Conservation (phyloP, 2,113 vertebrate species). For the Rhodinocichla rosea region DNA sequence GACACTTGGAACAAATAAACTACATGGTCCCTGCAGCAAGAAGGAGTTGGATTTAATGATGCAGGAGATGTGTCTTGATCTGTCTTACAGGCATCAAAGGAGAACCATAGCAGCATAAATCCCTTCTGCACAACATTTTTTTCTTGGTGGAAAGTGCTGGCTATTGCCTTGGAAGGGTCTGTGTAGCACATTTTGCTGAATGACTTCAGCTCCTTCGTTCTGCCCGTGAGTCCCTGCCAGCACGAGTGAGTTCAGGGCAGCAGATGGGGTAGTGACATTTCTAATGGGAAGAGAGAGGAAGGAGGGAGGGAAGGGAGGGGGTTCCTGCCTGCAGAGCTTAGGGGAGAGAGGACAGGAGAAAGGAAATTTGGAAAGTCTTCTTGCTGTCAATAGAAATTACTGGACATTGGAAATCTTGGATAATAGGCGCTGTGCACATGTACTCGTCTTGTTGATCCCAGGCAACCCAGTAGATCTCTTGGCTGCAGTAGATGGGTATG, state of each 20-base stretch:
- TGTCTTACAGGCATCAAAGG: not conserved
- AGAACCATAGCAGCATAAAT: not conserved
- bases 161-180: not conserved
- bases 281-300: not conserved
- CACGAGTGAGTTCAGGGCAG: not conserved
- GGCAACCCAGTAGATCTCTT: not conserved
- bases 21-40: not conserved
- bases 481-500: not conserved
- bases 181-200: not conserved
- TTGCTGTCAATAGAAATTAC: not conserved
- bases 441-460: not conserved
- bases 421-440: fast-evolving
- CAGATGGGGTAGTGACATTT: slow-evolving; percentile 49
- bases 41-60: not conserved
- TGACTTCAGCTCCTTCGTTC: not conserved
- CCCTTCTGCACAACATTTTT: not conserved
- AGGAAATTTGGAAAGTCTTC: not conserved
- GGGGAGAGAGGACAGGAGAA: not conserved
- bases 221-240: not conserved
- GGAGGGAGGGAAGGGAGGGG: too few species aligned
- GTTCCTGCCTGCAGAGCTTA: not conserved
- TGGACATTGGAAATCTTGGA: not conserved
- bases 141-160: not conserved
- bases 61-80: not conserved
- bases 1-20: not conserved